Base-by-base conservation (phyloP, 1,140 invertebrate species). In the Saccostrea glomerata region DNA sequence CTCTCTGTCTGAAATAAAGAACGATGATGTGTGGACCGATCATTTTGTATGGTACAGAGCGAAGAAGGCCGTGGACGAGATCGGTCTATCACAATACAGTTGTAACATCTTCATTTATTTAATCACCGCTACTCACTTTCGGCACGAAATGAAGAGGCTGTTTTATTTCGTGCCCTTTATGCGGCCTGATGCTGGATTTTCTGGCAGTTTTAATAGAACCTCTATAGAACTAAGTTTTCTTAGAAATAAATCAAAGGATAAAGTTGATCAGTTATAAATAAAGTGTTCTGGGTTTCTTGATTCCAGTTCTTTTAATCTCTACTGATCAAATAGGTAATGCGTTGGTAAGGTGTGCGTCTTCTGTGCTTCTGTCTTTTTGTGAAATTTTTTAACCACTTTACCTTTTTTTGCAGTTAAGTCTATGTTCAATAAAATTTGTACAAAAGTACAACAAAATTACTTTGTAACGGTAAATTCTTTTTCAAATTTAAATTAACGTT, bases 91-190 rank as follows among this genome's bases (percentile, higher is more conserved):
- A 12, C 89, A 90, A n/a, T 88, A 90, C 66, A 86, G 85, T 0
- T 90, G 87, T 85, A 90, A 90, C 66, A 88, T 90, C 13, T 90
- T 90, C 55, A 90, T 90, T 9, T 90, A 90, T 66, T 40, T 88
- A 20, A 47, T 82, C 2, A 90, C 89, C 40, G 87, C 87, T 1
- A 86, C 47, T 36, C 86, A 86, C 47, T 90, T 90, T 55, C 82
- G 89, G 23, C 40, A 58, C 15, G 86, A 90, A 66, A 63, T 91
- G 55, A 85, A 85, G 56, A 54, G 47, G 23, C 82, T 84, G 5
- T 77, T 77, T 25, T 77, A 77, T 77, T 77, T 77, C 30, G 70
- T 77, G 70, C 70, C 70, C 13, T 77, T 77, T 36, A 77, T 77
- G 70, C 70, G 70, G 20, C n/a, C 58, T 15, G 30, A 30, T 30